Evolutionary conservation across 1,140 invertebrate species (phyloP).

Genomic region (Penaeus japonicus): DNA sequence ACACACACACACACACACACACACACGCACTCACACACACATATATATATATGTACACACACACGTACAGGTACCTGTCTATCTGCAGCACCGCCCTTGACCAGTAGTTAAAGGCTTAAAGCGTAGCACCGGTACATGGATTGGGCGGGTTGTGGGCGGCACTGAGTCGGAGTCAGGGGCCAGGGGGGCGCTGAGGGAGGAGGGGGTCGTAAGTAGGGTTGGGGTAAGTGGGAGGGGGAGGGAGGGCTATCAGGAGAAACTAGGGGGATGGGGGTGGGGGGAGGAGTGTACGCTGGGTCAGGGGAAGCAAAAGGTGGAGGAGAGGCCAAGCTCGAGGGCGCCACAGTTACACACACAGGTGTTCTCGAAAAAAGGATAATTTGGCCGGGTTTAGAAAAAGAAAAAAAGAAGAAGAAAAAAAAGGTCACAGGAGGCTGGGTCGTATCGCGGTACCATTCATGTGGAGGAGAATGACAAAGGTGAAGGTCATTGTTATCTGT

Average conservation of each 20-base stretch:
- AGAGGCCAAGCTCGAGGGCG: too few species aligned
- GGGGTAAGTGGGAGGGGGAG: too few species aligned
- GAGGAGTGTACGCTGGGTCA: too few species aligned
- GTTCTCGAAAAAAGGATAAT: not conserved
- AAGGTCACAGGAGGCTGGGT: too few species aligned
- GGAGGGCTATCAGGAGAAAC: not conserved
- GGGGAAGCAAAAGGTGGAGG: too few species aligned
- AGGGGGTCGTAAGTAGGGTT: too few species aligned
- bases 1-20: not conserved
- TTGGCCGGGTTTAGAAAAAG: too few species aligned
- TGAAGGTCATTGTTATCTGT: too few species aligned
- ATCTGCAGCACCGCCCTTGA: slow-evolving; percentile 8
- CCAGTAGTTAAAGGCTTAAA: slow-evolving; percentile 31
- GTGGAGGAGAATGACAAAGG: too few species aligned
- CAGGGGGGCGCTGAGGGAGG: not conserved
- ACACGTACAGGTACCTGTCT: not conserved
- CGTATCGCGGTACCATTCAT: too few species aligned
- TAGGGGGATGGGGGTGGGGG: too few species aligned
- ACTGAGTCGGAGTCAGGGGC: not conserved
- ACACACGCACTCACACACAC: not conserved
- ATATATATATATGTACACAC: not conserved
- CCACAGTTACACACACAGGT: not conserved
- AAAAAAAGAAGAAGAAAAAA: too few species aligned
- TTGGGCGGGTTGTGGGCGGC: slow-evolving; percentile 16
- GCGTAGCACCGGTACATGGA: slow-evolving; percentile 43